Evolutionary conservation across 2,888 invertebrate genomes (phyloP).

Genomic region (Pseudococcus jackbeardsleyi): DNA sequence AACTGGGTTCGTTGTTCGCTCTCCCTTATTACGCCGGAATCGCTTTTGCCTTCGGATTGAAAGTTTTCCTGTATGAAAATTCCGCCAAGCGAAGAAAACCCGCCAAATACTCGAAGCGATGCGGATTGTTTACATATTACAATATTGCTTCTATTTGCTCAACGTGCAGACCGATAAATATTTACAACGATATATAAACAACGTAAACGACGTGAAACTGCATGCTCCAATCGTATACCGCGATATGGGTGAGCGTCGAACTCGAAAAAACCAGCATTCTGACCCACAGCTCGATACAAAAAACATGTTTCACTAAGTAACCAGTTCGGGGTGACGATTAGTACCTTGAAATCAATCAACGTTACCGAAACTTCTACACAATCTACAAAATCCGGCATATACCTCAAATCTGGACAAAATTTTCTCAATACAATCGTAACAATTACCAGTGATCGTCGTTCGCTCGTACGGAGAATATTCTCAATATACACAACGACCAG

Average conservation of each 20-base stretch:
- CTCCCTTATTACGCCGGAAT: neutral
- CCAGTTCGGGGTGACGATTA: too few species aligned
- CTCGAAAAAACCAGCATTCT: neutral
- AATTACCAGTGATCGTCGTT: neutral
- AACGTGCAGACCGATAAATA: neutral
- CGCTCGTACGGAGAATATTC: neutral
- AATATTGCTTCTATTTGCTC: neutral
- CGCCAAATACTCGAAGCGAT: neutral
- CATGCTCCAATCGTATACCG: neutral
- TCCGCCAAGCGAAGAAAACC: neutral
- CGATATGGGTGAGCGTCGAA: neutral
- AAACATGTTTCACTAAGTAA: too few species aligned
- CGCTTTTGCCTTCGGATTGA: neutral
- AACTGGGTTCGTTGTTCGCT: slow-evolving; percentile 58
- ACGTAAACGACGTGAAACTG: neutral
- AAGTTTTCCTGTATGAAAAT: neutral
- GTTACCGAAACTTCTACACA: too few species aligned
- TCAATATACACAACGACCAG: neutral
- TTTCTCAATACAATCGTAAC: neutral
- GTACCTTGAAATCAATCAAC: too few species aligned
- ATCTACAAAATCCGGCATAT: too few species aligned
- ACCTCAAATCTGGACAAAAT: neutral
- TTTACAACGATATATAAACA: neutral
- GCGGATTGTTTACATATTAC: neutral
- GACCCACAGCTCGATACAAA: too few species aligned